Base-by-base conservation (phyloP, 37 sponge, comb jelly and placozoan genomes). In the Bolinopsis microptera region DNA sequence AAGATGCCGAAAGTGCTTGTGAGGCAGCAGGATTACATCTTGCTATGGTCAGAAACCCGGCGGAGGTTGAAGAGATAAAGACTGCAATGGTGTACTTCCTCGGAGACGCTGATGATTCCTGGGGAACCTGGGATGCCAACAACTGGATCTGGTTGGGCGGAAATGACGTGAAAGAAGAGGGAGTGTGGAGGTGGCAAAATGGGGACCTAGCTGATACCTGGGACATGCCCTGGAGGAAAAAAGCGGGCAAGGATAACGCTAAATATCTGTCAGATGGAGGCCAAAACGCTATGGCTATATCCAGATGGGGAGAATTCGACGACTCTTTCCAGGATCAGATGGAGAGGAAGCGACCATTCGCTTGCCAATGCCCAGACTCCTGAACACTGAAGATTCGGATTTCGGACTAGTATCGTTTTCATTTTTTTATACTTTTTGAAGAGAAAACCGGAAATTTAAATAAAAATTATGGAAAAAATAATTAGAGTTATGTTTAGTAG, bases 71-170 rank as follows among this genome's bases (percentile, higher is more conserved):
- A 28, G 90, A 86, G 61, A 86, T 86, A 38, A 86, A 28, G 3
- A 18, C 32, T 28, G 90, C 90, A 8, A 41, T 41, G 38, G 39
- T n/a, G 13, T 86, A 86, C 90, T 86, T 86, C 90, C 90, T 86
- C n/a, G 90, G 90, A 40, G 38, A 35, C 1, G 90, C 30, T 1
- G 90, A 38, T 30, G 61, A 86, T 13, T 35, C 26, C n/a, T 39
- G 25, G 61, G 22, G 24, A 22, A 41, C 25, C 2, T 86, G 25
- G 31, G 61, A 86, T 39, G 30, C 24, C 0, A 21, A 13, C 26
- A 86, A 86, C 61, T 86, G 90, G 90, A 28, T 86, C 18, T 86
- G 90, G 90, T 30, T 86, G 41, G 90, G 90, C 1, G 90, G 90
- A 21, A 86, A 86, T 34, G 90, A 86, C 61, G 0, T 86, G 24